Base-by-base conservation (phyloP, 92 coral and sea anemone species). In the Phenganax stokvisi region DNA sequence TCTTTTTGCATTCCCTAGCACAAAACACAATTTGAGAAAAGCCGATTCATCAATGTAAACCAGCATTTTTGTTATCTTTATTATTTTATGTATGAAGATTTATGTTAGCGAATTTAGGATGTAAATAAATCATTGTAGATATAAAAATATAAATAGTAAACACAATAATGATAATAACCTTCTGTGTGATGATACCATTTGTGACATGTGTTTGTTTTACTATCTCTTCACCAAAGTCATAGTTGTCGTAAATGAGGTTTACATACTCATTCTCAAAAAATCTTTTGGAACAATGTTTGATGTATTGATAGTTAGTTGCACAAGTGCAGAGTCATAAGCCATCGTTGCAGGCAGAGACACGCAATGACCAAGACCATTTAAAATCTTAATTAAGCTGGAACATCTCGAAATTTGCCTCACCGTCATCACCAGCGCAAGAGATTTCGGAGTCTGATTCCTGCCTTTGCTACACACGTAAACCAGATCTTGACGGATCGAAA, bases 281-380 rank as follows among this genome's bases (percentile, higher is more conserved):
- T 25, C 12, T 59, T 12, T 59, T 59, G 17, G 65, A 59, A 59
- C 65, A 3, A 12, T 59, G 17, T 15, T 25, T 59, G 17, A 59
- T 59, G 85, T 81, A 64, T 71, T 53, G 7, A 71, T 81, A 10
- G 25, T 81, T 17, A n/a, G 6, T 25, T 81, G 79, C 6, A 80
- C 82, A 54, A 83, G 44, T 28, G 80, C 71, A 71, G 86, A 74
- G 82, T 83, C 85, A 25, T 81, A 81, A 8, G 85, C 85, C 85
- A 81, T 81, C 44, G 85, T 81, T 69, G 80, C 70, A 1, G 85
- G 58, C 69, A 81, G 52, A 6, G 81, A 72, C 1, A 72, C 64
- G 13, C 80, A 73, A 60, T 83, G 86, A 73, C 85, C 85, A 9
- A 75, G 71, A 75, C 70, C 82, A 74, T 83, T 83, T 74, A 72